phyloP scores from a whole-genome alignment of 2,797 vertebrate genomes.

The Lutjanus campechanus region DNA sequence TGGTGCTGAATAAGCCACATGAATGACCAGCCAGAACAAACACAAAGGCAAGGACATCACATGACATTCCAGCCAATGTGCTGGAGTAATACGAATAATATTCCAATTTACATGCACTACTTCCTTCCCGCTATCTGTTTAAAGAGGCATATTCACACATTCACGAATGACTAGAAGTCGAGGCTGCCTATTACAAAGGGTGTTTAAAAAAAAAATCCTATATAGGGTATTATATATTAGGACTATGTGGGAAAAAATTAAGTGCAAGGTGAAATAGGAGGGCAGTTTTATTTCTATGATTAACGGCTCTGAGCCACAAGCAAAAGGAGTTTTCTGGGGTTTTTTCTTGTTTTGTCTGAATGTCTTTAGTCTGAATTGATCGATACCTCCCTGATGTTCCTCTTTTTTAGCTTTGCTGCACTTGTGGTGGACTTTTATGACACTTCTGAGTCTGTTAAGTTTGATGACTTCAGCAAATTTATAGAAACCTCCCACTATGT shows the following conservation, averaged over 20 bases:
- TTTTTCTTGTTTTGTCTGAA: not conserved
- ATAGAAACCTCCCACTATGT: slow-evolving; percentile 16
- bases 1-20: slow-evolving; percentile 18
- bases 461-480: slow-evolving; percentile 33
- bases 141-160: slow-evolving; percentile 46
- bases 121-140: slow-evolving; percentile 32
- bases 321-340: not conserved
- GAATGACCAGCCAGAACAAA: slow-evolving; percentile 27
- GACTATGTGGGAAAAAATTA: not conserved
- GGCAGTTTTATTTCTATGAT: not conserved
- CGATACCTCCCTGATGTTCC: not conserved
- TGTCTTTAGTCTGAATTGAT: not conserved
- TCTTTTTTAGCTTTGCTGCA: not conserved
- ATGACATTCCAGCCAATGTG: slow-evolving; percentile 16
- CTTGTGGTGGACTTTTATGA: slow-evolving; percentile 9
- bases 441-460: slow-evolving; percentile 10
- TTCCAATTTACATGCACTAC: slow-evolving; percentile 31
- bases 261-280: not conserved
- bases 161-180: slow-evolving; percentile 26
- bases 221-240: not conserved
- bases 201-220: slow-evolving; percentile 12
- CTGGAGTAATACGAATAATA: slow-evolving; percentile 32
- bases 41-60: slow-evolving; percentile 8
- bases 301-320: not conserved
- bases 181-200: not conserved